Evolutionary conservation across 2,113 vertebrate genomes (phyloP).

Genomic region (Garra rufa): DNA sequence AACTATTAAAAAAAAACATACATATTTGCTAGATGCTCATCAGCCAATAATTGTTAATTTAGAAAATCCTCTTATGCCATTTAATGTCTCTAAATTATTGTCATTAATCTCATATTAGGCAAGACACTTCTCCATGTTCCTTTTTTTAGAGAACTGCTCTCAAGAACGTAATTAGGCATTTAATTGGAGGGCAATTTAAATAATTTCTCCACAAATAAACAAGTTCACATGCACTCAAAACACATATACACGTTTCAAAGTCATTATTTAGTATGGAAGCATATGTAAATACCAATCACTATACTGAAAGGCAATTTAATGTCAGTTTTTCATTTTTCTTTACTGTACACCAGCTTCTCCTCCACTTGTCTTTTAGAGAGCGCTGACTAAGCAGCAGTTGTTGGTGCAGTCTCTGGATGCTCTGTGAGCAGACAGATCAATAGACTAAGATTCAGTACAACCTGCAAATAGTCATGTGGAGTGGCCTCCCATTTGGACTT

Average conservation of each 20-base stretch:
- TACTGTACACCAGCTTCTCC: conserved; percentile 41
- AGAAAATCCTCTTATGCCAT: conserved; percentile 60
- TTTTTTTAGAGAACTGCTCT: conserved; percentile 57
- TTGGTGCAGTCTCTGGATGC: conserved; percentile 60
- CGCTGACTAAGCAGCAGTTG: conserved; percentile 69
- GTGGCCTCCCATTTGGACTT: conserved; percentile 53
- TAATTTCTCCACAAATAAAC: conserved; percentile 50
- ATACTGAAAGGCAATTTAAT: not conserved
- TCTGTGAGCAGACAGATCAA: conserved; percentile 64
- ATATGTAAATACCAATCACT: not conserved
- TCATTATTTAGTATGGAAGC: conserved; percentile 13
- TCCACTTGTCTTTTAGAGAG: conserved; percentile 50
- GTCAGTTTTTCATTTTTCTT: conserved; percentile 22
- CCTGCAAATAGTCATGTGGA: conserved; percentile 61
- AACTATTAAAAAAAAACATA: not conserved
- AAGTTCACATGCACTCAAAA: conserved; percentile 3
- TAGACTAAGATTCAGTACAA: conserved; percentile 68
- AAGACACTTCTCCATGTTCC: conserved; percentile 40
- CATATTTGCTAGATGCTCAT: not conserved
- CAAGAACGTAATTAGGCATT: conserved; percentile 63
- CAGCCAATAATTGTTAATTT: conserved; percentile 64
- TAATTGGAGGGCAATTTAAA: conserved; percentile 61
- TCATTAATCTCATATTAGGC: conserved; percentile 67
- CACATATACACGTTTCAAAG: conserved; percentile 27
- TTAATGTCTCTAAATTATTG: conserved; percentile 70